A percentile compares a stretch with the other conserved stretches of the same genome.
These are phyloP conservation scores for Nanorana parkeri DNA, from an alignment of 2,113 vertebrate species.

Conservation along the genomic window DNA sequence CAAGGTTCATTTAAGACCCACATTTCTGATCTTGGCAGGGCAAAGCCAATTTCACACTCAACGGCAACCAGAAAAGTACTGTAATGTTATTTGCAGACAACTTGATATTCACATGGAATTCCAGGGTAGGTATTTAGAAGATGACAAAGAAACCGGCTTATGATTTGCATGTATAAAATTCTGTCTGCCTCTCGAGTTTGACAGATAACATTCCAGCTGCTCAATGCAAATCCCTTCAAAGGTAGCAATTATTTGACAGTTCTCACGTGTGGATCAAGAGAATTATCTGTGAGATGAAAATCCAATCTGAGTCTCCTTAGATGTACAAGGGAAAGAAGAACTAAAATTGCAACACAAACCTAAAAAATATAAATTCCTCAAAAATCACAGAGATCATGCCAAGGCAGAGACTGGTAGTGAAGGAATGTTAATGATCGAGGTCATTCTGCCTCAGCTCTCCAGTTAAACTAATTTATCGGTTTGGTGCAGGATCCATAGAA, in stretches of 20 bases:
- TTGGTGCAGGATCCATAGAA: too few relatives aligned
- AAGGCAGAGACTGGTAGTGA: neutral
- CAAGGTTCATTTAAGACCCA: too few relatives aligned
- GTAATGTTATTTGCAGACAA: conserved; percentile 5
- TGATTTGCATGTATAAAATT: conserved; percentile 47
- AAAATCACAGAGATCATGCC: neutral
- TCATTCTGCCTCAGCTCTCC: neutral
- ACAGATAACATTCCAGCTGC: conserved; percentile 45
- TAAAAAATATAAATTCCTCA: neutral
- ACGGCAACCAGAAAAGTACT: too few relatives aligned
- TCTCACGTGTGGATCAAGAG: conserved; percentile 13
- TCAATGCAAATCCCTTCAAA: conserved; percentile 8
- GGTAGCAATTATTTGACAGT: conserved; percentile 42
- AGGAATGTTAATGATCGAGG: neutral
- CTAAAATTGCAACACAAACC: neutral
- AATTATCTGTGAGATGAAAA: conserved; percentile 9
- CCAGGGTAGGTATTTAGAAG: conserved; percentile 7
- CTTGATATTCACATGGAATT: conserved; percentile 6
- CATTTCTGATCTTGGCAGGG: neutral
- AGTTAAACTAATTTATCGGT: neutral
- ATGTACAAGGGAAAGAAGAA: conserved; percentile 1
- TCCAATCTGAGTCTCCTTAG: neutral
- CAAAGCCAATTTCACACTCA: conserved; percentile 1
- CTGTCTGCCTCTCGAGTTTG: conserved; percentile 24
- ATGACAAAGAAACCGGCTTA: conserved; percentile 21